Conservation (phyloP, 2,888 invertebrate genomes). For the Rhamphomyia laevipes region DNA sequence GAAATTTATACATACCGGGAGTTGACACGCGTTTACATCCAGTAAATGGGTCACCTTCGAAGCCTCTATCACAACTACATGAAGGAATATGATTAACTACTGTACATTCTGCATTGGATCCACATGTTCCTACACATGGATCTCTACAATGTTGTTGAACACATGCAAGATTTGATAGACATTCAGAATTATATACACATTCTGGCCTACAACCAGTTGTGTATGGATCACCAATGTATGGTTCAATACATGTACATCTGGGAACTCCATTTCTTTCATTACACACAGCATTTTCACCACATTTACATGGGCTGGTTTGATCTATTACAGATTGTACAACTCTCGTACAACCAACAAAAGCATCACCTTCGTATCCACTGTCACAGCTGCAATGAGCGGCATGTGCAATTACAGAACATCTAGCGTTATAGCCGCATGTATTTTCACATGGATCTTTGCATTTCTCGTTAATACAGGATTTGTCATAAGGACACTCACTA, state of each 20-base stretch:
- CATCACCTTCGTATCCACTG: constrained; percentile 68
- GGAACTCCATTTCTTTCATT: constrained; percentile 54
- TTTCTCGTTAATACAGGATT: constrained; percentile 71
- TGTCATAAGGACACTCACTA: constrained; percentile 65
- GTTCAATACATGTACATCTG: constrained; percentile 75
- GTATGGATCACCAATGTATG: constrained; percentile 79
- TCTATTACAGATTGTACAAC: constrained; percentile 11
- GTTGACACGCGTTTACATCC: constrained; percentile 52
- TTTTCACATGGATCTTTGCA: constrained; percentile 70
- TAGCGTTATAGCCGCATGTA: constrained; percentile 68
- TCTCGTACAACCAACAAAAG: constrained; percentile 63
- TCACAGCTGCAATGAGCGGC: constrained; percentile 71
- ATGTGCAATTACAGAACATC: constrained; percentile 66
- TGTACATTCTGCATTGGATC: constrained; percentile 67
- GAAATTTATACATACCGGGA: not conserved
- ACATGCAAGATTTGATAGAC: constrained; percentile 64
- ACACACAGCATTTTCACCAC: constrained; percentile 76
- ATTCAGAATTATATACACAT: constrained; percentile 71
- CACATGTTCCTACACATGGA: constrained; percentile 76
- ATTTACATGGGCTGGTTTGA: constrained; percentile 55
- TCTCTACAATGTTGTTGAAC: constrained; percentile 75
- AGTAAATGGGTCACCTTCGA: constrained; percentile 71
- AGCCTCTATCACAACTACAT: constrained; percentile 65
- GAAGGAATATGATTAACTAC: constrained; percentile 73
- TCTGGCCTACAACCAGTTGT: constrained; percentile 75